Evolutionary conservation across 2,113 vertebrate genomes (phyloP).

Genomic region (Neoarius graeffei): DNA sequence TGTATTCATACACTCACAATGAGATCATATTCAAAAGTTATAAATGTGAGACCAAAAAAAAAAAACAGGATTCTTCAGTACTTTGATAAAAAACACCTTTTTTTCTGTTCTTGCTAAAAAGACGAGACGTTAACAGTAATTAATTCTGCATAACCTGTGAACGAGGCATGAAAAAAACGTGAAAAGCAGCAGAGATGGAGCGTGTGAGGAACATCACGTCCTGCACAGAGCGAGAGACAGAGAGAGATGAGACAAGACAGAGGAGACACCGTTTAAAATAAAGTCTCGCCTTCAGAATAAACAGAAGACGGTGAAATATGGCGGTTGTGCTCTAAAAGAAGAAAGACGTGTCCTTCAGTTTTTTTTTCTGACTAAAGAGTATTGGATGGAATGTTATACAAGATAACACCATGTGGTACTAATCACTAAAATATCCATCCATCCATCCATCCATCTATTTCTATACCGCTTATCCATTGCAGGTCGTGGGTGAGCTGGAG

Average conservation of each 20-base stretch:
- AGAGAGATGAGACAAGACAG: background rate
- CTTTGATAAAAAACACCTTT: background rate
- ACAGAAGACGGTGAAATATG: background rate
- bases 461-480: too few species aligned
- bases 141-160: conserved; percentile 36
- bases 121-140: conserved; percentile 10
- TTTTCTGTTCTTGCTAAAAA: background rate
- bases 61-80: background rate
- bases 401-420: background rate
- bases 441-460: too few species aligned
- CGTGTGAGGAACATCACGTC: conserved; percentile 16
- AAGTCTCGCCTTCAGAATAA: conserved; percentile 33
- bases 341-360: conserved; percentile 11
- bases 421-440: background rate
- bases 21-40: conserved; percentile 12
- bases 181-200: background rate
- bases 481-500: too few species aligned
- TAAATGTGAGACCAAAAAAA: background rate
- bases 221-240: background rate
- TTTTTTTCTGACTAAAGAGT: conserved; percentile 14
- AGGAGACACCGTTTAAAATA: conserved; percentile 10
- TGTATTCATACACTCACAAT: conserved; percentile 24
- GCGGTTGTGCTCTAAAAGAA: background rate
- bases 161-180: conserved; percentile 32
- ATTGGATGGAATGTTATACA: background rate